Base-by-base conservation (phyloP, 2,797 vertebrate genomes). In the Lateolabrax maculatus region DNA sequence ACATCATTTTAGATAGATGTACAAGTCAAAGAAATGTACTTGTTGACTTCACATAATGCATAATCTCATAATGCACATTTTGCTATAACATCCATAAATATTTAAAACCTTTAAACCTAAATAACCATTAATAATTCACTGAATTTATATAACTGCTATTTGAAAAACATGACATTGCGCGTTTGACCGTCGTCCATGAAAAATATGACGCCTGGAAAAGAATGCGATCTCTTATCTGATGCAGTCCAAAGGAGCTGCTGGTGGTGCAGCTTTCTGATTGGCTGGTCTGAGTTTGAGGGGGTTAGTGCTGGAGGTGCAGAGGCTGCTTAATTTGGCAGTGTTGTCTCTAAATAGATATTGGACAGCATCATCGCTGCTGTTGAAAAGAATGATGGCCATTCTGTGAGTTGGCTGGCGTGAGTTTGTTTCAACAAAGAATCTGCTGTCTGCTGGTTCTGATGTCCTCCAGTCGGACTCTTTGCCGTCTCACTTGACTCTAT, bases 21-120 rank as follows among this genome's bases (percentile, higher is more conserved):
- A 15, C 19, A 57, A 62, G 75, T 80, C 25, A 79, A 23, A 68
- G 21, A 81, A 69, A 84, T 77, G 64, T 60, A 52, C 62, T 53
- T 55, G 62, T 58, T 73, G 72, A 75, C 70, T 80, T 31, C 36
- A 60, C 44, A 19, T 43, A 39, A 57, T 84, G 57, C 41, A 82
- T 84, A 81, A 86, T 86, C n/a, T n/a, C n/a, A n/a, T 86, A 62
- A 84, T 81, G 41, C 43, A 46, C 58, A 77, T 83, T 82, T 79
- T 13, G 36, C 44, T 39, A 57, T 67, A 46, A 48, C 57, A 4
- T 25, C 8, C 71, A 86, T 90, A 82, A 87, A 89, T 89, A 90
- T 86, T 86, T 87, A 77, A 89, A 82, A 55, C 36, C 55, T 41
- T 85, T 62, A 44, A 80, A 64, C 61, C 49, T 75, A 88, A 87